These are phyloP conservation scores for Acrocyrtus sp. DNA, from an alignment of 2,888 invertebrate genomes.

Conservation along the genomic window DNA sequence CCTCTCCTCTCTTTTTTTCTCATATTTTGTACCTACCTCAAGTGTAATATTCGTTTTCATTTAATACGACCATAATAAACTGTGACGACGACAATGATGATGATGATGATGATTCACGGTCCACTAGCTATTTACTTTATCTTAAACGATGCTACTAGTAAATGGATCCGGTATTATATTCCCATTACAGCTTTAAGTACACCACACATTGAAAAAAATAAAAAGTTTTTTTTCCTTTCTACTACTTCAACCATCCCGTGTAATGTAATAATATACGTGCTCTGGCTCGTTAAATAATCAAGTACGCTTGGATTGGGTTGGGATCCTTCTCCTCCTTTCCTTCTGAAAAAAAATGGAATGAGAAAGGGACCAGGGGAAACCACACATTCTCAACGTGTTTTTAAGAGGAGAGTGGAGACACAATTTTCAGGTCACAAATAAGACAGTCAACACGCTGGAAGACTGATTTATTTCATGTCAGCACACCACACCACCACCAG, in stretches of 20 bases:
- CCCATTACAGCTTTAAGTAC: background rate
- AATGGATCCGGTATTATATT: conserved; percentile 15
- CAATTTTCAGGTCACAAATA: conserved; percentile 51
- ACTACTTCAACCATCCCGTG: background rate
- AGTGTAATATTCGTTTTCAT: background rate
- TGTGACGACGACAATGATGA: background rate
- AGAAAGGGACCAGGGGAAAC: background rate
- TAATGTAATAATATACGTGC: background rate
- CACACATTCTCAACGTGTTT: background rate
- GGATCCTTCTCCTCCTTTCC: background rate
- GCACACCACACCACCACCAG: conserved; percentile 46
- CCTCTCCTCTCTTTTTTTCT: background rate
- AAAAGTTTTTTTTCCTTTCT: background rate
- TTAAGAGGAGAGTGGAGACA: conserved; percentile 40
- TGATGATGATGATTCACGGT: conserved; percentile 46
- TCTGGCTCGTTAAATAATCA: conserved; percentile 49
- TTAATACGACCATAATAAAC: too few species aligned
- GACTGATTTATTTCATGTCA: conserved; percentile 55
- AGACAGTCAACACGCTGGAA: conserved; percentile 53
- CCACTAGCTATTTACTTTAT: conserved; percentile 33
- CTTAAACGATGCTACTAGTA: conserved; percentile 23
- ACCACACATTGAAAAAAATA: background rate
- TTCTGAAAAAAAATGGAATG: conserved; percentile 3
- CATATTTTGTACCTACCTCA: background rate
- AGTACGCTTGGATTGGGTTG: conserved; percentile 23